A percentile compares a stretch with the other conserved stretches of the same genome.
Conservation (phyloP, 2,113 vertebrate species). For the Megaleporinus macrocephalus region DNA sequence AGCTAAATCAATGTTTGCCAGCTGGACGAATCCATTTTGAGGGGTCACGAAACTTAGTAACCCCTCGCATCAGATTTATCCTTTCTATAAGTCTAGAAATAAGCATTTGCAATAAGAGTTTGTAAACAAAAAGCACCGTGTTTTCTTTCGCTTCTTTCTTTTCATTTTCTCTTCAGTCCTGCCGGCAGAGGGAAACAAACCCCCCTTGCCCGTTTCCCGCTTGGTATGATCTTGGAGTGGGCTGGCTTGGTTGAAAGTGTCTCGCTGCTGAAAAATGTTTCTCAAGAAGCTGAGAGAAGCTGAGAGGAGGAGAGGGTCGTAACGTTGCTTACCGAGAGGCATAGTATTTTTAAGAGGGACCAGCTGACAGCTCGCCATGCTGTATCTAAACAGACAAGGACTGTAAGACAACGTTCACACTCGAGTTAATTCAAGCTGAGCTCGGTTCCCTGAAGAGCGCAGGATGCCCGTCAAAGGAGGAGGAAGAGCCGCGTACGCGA, state of each 20-base stretch:
- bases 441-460: constrained; percentile 19
- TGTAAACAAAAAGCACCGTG: background rate
- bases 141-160: background rate
- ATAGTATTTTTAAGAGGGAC: constrained; percentile 19
- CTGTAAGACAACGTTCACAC: background rate
- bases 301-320: background rate
- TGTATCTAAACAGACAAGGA: constrained; percentile 26
- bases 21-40: constrained; percentile 50
- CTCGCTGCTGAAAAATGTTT: constrained; percentile 57
- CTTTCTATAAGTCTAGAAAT: too few species aligned
- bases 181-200: background rate
- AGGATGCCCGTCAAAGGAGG: constrained; percentile 77
- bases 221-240: constrained; percentile 59
- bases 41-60: background rate
- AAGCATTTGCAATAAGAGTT: too few species aligned
- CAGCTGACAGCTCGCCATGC: constrained; percentile 54
- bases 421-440: background rate
- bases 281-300: constrained; percentile 26
- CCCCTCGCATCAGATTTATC: background rate
- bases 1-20: constrained; percentile 63
- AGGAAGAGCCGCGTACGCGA: constrained; percentile 65
- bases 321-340: background rate
- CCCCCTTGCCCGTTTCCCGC: background rate
- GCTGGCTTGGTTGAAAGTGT: constrained; percentile 55
- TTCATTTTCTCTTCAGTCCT: background rate